Percentiles rank a stretch among this genome's conserved stretches.
Evolutionary conservation across 2,797 vertebrate species (phyloP).

Genomic region (Taeniopygia guttata): DNA sequence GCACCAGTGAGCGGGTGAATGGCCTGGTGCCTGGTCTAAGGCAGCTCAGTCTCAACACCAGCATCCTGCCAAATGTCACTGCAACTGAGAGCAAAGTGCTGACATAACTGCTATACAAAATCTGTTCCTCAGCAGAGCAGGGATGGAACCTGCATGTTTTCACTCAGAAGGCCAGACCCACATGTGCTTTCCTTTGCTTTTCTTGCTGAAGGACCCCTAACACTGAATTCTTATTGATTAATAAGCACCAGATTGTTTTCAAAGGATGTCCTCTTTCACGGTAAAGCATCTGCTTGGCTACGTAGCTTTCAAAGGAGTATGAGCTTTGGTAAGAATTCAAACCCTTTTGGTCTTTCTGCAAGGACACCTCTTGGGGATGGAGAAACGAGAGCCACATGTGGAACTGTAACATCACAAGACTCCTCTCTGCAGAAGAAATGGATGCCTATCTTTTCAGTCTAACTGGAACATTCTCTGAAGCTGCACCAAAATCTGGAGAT

Average conservation of each 20-base stretch:
- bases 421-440: background rate
- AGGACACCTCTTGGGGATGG: background rate
- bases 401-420: background rate
- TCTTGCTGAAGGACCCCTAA: background rate
- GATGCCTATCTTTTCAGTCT: background rate
- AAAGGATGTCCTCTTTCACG: conserved; percentile 42
- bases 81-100: conserved; percentile 13
- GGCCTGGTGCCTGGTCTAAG: background rate
- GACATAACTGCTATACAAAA: background rate
- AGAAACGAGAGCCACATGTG: conserved; percentile 20
- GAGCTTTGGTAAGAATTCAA: background rate
- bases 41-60: background rate
- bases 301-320: background rate
- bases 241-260: conserved; percentile 63
- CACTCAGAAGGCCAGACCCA: conserved; percentile 27
- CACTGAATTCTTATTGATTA: conserved; percentile 43
- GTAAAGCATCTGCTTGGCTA: conserved; percentile 47
- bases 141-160: conserved; percentile 27
- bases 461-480: background rate
- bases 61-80: conserved; percentile 5
- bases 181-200: conserved; percentile 29
- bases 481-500: background rate
- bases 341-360: conserved; percentile 10
- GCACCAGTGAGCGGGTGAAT: background rate
- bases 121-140: background rate